Evolutionary conservation across 1,140 invertebrate genomes (phyloP), one percentile per base, ranked within the genome.

Genomic region (Drosophila nasuta): DNA sequence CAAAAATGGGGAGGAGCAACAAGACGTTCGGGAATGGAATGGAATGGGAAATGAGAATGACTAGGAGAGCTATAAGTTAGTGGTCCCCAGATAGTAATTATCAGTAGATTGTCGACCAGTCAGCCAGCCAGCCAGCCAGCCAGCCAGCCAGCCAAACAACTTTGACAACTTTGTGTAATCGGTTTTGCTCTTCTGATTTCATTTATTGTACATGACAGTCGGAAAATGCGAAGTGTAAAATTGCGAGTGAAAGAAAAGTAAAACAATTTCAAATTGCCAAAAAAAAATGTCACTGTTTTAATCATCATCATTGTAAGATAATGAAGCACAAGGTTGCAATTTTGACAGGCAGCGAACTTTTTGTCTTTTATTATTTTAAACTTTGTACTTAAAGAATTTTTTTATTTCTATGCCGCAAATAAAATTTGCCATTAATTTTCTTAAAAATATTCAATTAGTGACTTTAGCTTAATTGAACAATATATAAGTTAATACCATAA

Each of bases 41-140:
- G 8, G 11, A 11, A 20, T 10, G 59, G 60, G 48, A 10, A 2
- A 4, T 8, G 17, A 15, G 11, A 51, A 45, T 15, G 70, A 60
- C 33, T 57, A 15, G 25, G 51, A 43, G 75, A 43, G 75, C 78
- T 81, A 74, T 88, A 88, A 83, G 83, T 88, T 86, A 86, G 82
- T 83, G 81, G 75, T 88, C 83, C 83, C 85, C 85, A 89, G 83
- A 89, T 89, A 88, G 83, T 89, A 88, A 88, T 88, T 88, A 88
- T 88, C 83, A 83, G 75, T 83, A 75, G 85, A 89, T 88, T 88
- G 85, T 88, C 74, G 77, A 70, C 72, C 73, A 76, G 20, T 2
- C 20, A 20, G 20, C 20, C n/a, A n/a, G n/a, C n/a, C n/a, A n/a
- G n/a, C n/a, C n/a, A n/a, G n/a, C n/a, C 20, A 25, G 20, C 20